A percentile compares a stretch with the other conserved stretches of the same genome.
Conservation (phyloP, 2,888 invertebrate species). For the Pheosia gnoma region DNA sequence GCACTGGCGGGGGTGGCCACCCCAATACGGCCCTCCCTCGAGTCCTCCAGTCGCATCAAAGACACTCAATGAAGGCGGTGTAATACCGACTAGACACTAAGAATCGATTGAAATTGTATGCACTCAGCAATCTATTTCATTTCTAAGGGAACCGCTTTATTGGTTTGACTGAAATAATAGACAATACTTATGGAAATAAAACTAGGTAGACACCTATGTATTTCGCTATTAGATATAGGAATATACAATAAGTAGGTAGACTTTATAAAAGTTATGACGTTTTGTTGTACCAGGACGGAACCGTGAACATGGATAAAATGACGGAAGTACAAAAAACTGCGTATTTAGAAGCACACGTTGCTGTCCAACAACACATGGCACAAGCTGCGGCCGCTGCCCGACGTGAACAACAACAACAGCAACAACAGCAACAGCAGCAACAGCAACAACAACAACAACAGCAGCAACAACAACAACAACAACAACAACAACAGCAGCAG, state of each 20-base stretch:
- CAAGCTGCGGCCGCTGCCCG: conserved; percentile 86
- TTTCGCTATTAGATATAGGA: too few relatives aligned
- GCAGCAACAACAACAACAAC: conserved; percentile 74
- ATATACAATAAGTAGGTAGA: not conserved
- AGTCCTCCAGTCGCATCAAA: conserved; percentile 71
- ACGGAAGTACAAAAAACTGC: conserved; percentile 89
- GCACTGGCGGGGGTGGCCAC: conserved; percentile 74
- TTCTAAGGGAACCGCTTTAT: not conserved
- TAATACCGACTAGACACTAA: conserved; percentile 44
- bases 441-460: conserved; percentile 58
- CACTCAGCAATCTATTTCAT: not conserved
- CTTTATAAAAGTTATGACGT: not conserved
- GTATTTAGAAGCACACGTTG: conserved; percentile 89
- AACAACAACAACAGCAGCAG: conserved; percentile 69
- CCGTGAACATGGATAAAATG: conserved; percentile 90
- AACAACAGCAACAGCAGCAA: conserved; percentile 60
- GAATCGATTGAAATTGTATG: conserved; percentile 37
- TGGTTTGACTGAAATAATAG: not conserved
- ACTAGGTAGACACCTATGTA: too few relatives aligned
- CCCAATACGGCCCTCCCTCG: conserved; percentile 61
- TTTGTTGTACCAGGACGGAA: conserved; percentile 79
- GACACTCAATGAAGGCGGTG: conserved; percentile 70
- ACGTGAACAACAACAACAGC: conserved; percentile 77
- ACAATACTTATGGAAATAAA: too few relatives aligned
- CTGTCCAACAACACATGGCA: conserved; percentile 91